Evolutionary conservation across 1,140 invertebrate genomes (phyloP).

Genomic region (Leucophenga varia): DNA sequence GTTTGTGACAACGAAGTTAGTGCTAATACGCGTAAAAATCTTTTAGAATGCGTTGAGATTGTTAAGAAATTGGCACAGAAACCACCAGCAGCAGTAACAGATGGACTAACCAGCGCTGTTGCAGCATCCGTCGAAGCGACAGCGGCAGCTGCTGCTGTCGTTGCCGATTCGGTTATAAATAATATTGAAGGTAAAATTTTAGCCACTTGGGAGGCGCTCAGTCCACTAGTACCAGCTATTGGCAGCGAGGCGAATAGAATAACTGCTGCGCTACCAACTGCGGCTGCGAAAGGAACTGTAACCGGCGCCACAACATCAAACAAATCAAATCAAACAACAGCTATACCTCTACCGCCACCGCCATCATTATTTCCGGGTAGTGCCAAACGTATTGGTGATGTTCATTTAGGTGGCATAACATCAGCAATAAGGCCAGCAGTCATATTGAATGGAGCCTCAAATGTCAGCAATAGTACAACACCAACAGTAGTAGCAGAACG

Average conservation of each 20-base stretch:
- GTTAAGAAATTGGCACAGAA: constrained; percentile 61
- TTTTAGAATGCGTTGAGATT: constrained; percentile 66
- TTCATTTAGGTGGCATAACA: too few relatives aligned
- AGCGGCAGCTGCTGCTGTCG: not conserved
- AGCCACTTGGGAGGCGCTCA: constrained; percentile 22
- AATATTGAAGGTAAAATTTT: constrained; percentile 40
- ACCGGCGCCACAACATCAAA: too few relatives aligned
- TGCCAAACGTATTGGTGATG: constrained; percentile 38
- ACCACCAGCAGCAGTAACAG: constrained; percentile 18
- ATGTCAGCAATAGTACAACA: too few relatives aligned
- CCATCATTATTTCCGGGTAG: constrained; percentile 29
- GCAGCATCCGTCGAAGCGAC: not conserved
- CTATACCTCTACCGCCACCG: constrained; percentile 26
- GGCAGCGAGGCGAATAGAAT: constrained; percentile 4
- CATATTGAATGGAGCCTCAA: not conserved
- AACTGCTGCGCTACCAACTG: not conserved
- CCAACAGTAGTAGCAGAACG: not conserved
- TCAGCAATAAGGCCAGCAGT: not conserved
- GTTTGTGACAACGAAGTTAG: constrained; percentile 65
- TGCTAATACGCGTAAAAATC: constrained; percentile 62
- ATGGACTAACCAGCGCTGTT: not conserved
- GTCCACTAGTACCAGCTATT: constrained; percentile 28
- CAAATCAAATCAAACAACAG: too few relatives aligned
- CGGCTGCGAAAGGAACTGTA: too few relatives aligned
- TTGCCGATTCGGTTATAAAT: constrained; percentile 17